A percentile compares a stretch with the other conserved stretches of the same genome.
phyloP scores from a whole-genome alignment of 2,888 invertebrate species.

The Eristalinus sepulchralis region DNA sequence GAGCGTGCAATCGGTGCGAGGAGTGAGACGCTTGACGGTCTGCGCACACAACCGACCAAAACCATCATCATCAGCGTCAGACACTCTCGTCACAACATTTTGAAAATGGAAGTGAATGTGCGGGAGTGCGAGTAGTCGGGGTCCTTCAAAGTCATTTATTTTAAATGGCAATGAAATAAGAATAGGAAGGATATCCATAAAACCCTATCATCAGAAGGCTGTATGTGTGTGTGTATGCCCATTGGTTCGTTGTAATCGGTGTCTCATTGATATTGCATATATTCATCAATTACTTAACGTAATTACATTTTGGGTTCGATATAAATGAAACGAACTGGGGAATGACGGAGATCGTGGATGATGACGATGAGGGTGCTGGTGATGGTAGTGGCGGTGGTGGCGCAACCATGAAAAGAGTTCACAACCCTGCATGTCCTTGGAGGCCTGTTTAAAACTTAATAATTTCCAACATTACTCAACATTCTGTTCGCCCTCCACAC shows the following conservation, averaged over 20 bases:
- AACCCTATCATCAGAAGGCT: constrained; percentile 25
- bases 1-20: neutral
- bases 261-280: constrained; percentile 44
- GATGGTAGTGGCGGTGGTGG: neutral
- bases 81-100: neutral
- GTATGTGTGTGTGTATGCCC: neutral
- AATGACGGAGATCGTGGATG: neutral
- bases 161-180: constrained; percentile 46
- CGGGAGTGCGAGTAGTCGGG: neutral
- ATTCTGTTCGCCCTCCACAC: constrained; percentile 18
- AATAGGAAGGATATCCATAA: constrained; percentile 62
- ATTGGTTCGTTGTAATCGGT: neutral
- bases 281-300: constrained; percentile 69
- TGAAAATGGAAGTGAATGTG: constrained; percentile 13
- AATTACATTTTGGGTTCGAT: constrained; percentile 64
- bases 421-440: neutral
- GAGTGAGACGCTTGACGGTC: neutral
- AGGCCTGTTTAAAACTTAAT: constrained; percentile 15
- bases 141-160: constrained; percentile 61
- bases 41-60: constrained; percentile 11
- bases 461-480: constrained; percentile 45
- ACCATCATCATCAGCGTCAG: constrained; percentile 31
- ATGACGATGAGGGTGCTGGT: neutral
- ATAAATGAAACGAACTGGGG: constrained; percentile 31
- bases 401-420: neutral